A percentile compares a stretch with the other conserved stretches of the same genome.
These are phyloP conservation scores for Belgica antarctica DNA, from an alignment of 2,888 invertebrate species.

Conservation along the genomic window DNA sequence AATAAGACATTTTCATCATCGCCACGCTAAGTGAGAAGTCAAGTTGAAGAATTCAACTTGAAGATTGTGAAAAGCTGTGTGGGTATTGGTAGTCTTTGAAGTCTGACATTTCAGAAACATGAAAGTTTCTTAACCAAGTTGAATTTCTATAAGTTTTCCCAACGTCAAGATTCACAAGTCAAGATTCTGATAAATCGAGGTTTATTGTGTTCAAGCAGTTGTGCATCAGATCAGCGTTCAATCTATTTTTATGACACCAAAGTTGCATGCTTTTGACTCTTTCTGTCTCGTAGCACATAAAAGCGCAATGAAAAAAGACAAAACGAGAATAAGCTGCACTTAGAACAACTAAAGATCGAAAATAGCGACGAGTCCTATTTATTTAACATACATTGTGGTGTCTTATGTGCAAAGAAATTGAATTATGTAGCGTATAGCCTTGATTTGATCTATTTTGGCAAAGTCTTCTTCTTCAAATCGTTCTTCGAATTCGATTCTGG, in stretches of 20 bases:
- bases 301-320: not conserved
- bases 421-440: not conserved
- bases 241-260: not conserved
- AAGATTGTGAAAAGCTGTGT: too few species aligned
- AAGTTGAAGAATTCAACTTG: too few species aligned
- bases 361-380: constrained; percentile 6
- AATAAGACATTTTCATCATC: not conserved
- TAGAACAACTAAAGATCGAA: too few species aligned
- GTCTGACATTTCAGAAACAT: too few species aligned
- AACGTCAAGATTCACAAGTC: not conserved
- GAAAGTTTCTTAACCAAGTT: too few species aligned
- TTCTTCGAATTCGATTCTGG: not conserved
- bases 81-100: too few species aligned
- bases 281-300: not conserved
- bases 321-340: not conserved
- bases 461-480: not conserved
- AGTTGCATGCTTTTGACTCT: not conserved
- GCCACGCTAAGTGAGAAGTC: not conserved
- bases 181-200: not conserved
- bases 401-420: not conserved
- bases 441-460: constrained; percentile 3
- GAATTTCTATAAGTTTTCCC: not conserved
- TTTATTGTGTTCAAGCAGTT: not conserved
- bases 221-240: not conserved
- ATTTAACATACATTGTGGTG: constrained; percentile 14